Base-by-base conservation (phyloP, 2,797 vertebrate genomes). In the Mycteria americana region DNA sequence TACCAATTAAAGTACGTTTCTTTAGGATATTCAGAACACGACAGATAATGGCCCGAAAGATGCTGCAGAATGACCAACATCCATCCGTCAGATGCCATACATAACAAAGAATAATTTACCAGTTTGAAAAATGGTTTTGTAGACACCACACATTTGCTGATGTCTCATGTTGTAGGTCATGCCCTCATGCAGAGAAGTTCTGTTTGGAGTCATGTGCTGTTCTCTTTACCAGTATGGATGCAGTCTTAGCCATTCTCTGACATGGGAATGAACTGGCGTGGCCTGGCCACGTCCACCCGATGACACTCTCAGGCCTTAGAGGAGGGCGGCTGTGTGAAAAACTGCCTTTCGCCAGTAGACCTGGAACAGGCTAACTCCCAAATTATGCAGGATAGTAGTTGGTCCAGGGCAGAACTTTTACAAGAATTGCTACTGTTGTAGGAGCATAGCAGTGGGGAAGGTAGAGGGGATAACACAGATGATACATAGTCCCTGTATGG, bases 201-300 rank as follows among this genome's bases (percentile, higher is more conserved):
- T 10, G 1, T 39, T 65, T 79, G 79, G 39, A 65, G 50, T 13
- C 18, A 2, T 6, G 30, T 1, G 1, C n/a, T 24, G 5, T 54
- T 76, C 51, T 46, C 18, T 30, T 24, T 19, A 14, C 65, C 39
- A 57, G 18, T 33, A 23, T 5, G 6, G 41, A 10, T 37, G 23
- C 54, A 43, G 53, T 6, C 31, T 43, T 37, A 46, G 70, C n/a
- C 5, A 0, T 56, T 46, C 48, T 75, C 56, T 80, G 51, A 9
- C 3, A 2, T 18, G 37, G 27, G 37, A 30, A 13, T n/a, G 22
- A 57, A 19, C n/a, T 28, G 76, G 35, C 0, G 1, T n/a, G 41
- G 41, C 41, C 23, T 33, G 51, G 57, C 19, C 7, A 1, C 1
- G 0, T 59, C 63, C 11, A 11, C 30, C n/a, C 0, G 0, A 3